Base-by-base conservation (phyloP, 2,888 invertebrate genomes). In the Drepana falcataria region DNA sequence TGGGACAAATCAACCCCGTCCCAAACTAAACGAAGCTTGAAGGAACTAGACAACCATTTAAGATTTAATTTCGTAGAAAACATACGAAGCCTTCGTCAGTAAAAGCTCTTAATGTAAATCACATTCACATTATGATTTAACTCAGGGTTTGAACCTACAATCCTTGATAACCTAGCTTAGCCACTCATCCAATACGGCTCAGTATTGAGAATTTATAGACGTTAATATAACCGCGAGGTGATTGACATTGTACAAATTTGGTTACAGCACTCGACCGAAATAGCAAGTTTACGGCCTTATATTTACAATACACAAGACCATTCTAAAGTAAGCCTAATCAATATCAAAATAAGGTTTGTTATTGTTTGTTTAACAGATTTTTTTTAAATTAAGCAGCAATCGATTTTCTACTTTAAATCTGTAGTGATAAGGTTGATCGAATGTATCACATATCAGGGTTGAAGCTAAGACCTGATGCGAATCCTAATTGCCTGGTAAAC, bases 231-330 rank as follows among this genome's bases (percentile, higher is more conserved):
- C 69, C 60, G 52, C 61, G 64, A 58, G 81, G 80, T 81, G 81
- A 80, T 71, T 81, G 81, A 79, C 81, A 77, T 53, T 59, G 48
- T 48, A 60, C 72, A 61, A 65, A 70, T 79, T 77, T 64, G 71
- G 81, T 71, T 69, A 71, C 70, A 64, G 56, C 61, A 49, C 61
- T 63, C 60, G 54, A 68, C 72, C 59, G 58, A 75, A 77, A 77
- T 77, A 76, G 73, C 59, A 58, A 58, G 48, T 48, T 51, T 54
- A 64, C 37, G 35, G 59, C 59, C 59, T 62, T 53, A 55, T 55
- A 58, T 60, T 58, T 56, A 60, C 53, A 53, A 51, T 35, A 48
- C 44, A 47, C 47, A 48, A 49, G 41, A 48, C 7, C 52, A 61
- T n/a, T 1, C 41, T 9, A 68, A 58, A 58, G 49, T 48, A 48